Percentiles rank a stretch among this genome's conserved stretches.
Conservation (phyloP, 2,888 invertebrate genomes). For the Steinernema scapterisci region DNA sequence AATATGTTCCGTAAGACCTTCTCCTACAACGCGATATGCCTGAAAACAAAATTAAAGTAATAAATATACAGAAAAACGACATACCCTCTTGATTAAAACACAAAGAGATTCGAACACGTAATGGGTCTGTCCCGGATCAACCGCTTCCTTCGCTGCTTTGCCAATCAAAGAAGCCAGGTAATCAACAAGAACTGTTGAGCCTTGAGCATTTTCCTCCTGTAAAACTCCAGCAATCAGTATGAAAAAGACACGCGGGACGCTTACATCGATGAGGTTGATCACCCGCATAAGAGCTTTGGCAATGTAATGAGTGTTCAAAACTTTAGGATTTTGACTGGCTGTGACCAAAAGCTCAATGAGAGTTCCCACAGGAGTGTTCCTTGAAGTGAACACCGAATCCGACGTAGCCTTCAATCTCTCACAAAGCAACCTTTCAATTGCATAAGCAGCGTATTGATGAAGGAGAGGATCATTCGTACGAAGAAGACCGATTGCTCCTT, state of each 20-base stretch:
- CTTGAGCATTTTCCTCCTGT: conserved; percentile 36
- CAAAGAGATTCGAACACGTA: conserved; percentile 94
- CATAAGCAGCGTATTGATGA: conserved; percentile 90
- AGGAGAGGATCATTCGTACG: conserved; percentile 82
- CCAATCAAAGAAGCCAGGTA: conserved; percentile 52
- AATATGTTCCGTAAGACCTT: conserved; percentile 78
- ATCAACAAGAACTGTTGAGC: conserved; percentile 47
- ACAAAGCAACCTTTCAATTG: conserved; percentile 81
- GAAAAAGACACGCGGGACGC: conserved; percentile 23
- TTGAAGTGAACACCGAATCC: conserved; percentile 67
- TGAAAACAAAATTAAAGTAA: conserved; percentile 34
- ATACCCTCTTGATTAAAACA: conserved; percentile 71
- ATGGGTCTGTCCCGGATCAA: conserved; percentile 96
- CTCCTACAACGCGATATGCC: conserved; percentile 55
- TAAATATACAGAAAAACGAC: background rate
- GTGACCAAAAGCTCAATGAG: conserved; percentile 80
- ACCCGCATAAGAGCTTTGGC: conserved; percentile 80
- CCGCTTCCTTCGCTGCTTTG: conserved; percentile 71
- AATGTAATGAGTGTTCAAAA: conserved; percentile 91
- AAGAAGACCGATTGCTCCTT: conserved; percentile 72
- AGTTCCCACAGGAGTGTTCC: conserved; percentile 73
- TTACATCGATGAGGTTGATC: conserved; percentile 57
- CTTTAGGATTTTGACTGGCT: conserved; percentile 76
- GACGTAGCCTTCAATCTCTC: too few relatives aligned
- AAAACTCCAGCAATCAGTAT: background rate